Evolutionary conservation across 2,113 vertebrate genomes (phyloP), one percentile per base, ranked within the genome.

Genomic region (Archilochus colubris): DNA sequence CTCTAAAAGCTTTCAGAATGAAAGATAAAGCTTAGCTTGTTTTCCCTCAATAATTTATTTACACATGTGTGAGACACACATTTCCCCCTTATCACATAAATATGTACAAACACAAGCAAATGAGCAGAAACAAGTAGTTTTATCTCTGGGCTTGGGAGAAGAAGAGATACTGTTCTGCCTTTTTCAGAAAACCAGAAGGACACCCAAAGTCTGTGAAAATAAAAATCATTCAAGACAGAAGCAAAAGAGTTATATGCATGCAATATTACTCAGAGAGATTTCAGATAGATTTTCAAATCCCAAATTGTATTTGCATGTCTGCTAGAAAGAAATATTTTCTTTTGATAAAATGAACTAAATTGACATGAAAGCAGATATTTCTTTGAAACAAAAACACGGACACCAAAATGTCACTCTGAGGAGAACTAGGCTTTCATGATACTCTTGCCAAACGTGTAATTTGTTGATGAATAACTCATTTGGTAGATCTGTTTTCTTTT

Each of bases 1-100:
- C 50, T 93, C 80, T 88, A 86, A 95, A 94, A 94, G 88, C 79
- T 95, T 96, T 89, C 93, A 83, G 75, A 95, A 94, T 82, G 77
- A 93, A 85, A 95, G 91, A 95, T 91, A 97, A 96, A 69, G 74
- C 58, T 88, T 88, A 82, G 40, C 33, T 91, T 90, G 81, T 94
- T 94, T 94, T 90, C 48, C 74, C 61, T 90, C 64, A 78, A 55
- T 86, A 94, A 88, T 95, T 95, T 91, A 74, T 91, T 96, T 94
- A 91, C 89, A 86, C 72, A 46, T 88, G 68, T 75, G 64, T 0
- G 9, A 95, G 73, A 68, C 48, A 74, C 0, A 3, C 53, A 53
- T 77, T 90, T 91, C n/a, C 46, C 40, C 66, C 40, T 81, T 83
- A 83, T 93, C 90, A 72, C 84, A 94, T 28, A 93, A 76, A 83